Conservation (phyloP, 2,888 invertebrate species). For the Shargacucullia verbasci region DNA sequence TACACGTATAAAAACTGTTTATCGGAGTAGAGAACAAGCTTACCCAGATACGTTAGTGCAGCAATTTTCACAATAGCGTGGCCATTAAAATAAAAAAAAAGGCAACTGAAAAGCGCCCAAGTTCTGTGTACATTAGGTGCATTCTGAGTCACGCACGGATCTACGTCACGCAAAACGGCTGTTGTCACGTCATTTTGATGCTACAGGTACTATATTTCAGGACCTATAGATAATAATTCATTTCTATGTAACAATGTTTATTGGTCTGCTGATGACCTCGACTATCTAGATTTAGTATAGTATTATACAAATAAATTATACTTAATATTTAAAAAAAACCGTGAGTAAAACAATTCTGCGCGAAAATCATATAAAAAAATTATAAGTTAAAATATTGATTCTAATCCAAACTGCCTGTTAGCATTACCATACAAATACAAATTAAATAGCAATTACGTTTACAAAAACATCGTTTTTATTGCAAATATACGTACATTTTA, state of each 20-base stretch:
- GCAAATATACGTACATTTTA: too few species aligned
- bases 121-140: slow-evolving; percentile 62
- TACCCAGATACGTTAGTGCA: slow-evolving; percentile 58
- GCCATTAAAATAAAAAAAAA: slow-evolving; percentile 68
- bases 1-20: background rate
- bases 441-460: background rate
- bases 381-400: background rate
- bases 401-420: background rate
- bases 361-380: too few species aligned
- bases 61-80: slow-evolving; percentile 60
- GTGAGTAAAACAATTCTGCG: too few species aligned
- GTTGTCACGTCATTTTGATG: slow-evolving; percentile 57
- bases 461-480: too few species aligned
- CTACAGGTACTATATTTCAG: slow-evolving; percentile 48
- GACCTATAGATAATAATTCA: slow-evolving; percentile 28
- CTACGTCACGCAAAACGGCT: slow-evolving; percentile 68
- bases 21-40: slow-evolving; percentile 11
- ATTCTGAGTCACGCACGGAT: slow-evolving; percentile 61
- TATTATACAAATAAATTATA: too few species aligned
- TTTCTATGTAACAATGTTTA: slow-evolving; percentile 6
- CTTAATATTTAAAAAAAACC: background rate
- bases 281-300: background rate
- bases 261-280: slow-evolving; percentile 2
- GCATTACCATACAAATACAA: background rate
- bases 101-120: slow-evolving; percentile 62